Percentiles rank a stretch among this genome's conserved stretches.
These are phyloP conservation scores for Acropora yongei DNA, from an alignment of 64 coral and sea anemone species.

Conservation along the genomic window DNA sequence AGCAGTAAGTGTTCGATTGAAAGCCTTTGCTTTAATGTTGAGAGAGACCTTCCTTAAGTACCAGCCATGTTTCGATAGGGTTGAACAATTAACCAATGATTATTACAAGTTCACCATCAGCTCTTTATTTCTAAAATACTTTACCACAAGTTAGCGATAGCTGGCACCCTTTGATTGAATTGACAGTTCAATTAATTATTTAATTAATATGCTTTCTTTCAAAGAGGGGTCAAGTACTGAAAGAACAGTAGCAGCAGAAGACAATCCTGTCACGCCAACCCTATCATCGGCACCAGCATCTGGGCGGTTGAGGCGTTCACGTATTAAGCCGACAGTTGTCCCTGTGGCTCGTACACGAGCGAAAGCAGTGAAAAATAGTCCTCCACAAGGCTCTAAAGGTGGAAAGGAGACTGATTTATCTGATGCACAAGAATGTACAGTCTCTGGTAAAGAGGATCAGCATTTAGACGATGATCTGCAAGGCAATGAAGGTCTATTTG, in stretches of 20 bases:
- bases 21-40: not conserved
- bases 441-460: not conserved
- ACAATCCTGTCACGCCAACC: not conserved
- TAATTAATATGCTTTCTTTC: not conserved
- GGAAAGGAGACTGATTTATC: not conserved
- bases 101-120: too few species aligned
- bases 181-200: too few species aligned
- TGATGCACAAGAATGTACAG: not conserved
- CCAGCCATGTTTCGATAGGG: too few species aligned
- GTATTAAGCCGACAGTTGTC: conserved; percentile 17
- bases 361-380: not conserved
- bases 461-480: not conserved
- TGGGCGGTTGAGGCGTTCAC: conserved; percentile 6
- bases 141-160: not conserved
- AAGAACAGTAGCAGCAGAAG: not conserved
- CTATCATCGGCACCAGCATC: not conserved
- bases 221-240: not conserved
- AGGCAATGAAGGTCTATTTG: not conserved
- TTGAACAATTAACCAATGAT: too few species aligned
- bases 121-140: too few species aligned
- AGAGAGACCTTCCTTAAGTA: too few species aligned
- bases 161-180: not conserved
- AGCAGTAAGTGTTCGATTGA: not conserved
- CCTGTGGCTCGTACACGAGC: conserved; percentile 11
- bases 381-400: not conserved